Percentiles rank a stretch among this genome's conserved stretches.
These are phyloP conservation scores for Formica exsecta DNA, from an alignment of 1,140 invertebrate genomes.

Conservation along the genomic window DNA sequence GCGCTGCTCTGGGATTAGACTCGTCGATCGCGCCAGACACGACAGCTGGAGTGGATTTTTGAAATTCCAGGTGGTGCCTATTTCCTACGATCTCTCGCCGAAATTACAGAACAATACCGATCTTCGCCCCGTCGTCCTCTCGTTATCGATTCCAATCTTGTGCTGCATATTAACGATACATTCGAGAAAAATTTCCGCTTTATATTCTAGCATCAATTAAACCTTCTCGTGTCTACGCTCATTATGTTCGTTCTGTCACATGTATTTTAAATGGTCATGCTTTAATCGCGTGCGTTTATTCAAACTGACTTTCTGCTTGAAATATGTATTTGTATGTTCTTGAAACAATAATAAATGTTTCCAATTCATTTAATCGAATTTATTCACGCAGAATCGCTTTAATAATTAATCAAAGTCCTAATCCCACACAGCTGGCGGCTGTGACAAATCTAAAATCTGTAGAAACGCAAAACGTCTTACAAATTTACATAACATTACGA, in stretches of 20 bases:
- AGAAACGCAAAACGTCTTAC: not conserved
- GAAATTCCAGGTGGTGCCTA: slow-evolving; percentile 72
- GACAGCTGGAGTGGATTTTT: slow-evolving; percentile 76
- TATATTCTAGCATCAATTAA: slow-evolving; percentile 8
- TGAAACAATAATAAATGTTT: not conserved
- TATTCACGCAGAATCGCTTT: not conserved
- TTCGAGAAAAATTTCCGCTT: not conserved
- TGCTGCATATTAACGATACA: not conserved
- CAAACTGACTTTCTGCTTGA: not conserved
- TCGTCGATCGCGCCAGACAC: slow-evolving; percentile 71
- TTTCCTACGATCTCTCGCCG: slow-evolving; percentile 68
- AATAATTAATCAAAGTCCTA: not conserved
- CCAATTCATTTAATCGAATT: not conserved
- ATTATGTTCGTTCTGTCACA: not conserved
- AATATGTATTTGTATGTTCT: not conserved
- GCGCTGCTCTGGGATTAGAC: slow-evolving; percentile 67
- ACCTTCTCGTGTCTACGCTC: not conserved
- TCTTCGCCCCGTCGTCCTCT: not conserved
- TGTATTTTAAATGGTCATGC: not conserved
- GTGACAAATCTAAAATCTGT: not conserved
- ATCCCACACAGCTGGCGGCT: not conserved
- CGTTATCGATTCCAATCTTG: not conserved
- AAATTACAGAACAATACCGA: slow-evolving; percentile 40
- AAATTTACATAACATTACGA: slow-evolving; percentile 13
- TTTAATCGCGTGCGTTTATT: not conserved